Evolutionary conservation across 2,888 invertebrate genomes (phyloP), one percentile per base, ranked within the genome.

Genomic region (Polydrusus pterygomalis): DNA sequence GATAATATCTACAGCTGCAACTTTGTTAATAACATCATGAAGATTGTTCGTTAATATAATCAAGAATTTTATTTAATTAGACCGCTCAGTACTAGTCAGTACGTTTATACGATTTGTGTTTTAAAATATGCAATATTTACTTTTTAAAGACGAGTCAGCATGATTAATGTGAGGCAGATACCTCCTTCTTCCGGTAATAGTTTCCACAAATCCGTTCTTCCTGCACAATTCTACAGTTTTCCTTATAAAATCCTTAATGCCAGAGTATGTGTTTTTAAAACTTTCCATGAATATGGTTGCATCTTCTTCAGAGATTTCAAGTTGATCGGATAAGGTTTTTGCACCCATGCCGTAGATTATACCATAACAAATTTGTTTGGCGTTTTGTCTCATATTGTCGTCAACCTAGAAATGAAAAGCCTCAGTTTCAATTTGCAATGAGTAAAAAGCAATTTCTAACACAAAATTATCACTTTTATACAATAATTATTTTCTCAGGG

Each of bases 341-440:
- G 92, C 90, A 1, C 98, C 97, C 94, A 99, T 99, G 8, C 99
- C 99, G 86, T 99, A 99, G 73, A 99, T 94, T 83, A 99, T 96
- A 7, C 97, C 98, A 87, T 99, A 99, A 86, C 97, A 97, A 38
- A 98, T 91, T 88, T 97, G 93, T 87, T 98, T 97, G 5, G 97
- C 95, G 83, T 94, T 93, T 83, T 97, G 95, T 58, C 98, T 90
- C 81, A 96, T 90, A 73, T 91, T 91, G 71, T 93, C 92, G 47
- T 93, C 93, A 0, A 98, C 93, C 91, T 93, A 81, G 71, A 73
- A 79, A 45, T 9, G 8, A 45, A n/a, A 25, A 25, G 6, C n/a
- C 2, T 13, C 13, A 6, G 2, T 13, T 43, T n/a, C 13, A 43
- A 3, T 43, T 43, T 43, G 13, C 9, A 13, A 43, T 43, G 7